These are phyloP conservation scores for Gymnosoma rotundatum DNA, from an alignment of 2,888 invertebrate species.

Conservation along the genomic window DNA sequence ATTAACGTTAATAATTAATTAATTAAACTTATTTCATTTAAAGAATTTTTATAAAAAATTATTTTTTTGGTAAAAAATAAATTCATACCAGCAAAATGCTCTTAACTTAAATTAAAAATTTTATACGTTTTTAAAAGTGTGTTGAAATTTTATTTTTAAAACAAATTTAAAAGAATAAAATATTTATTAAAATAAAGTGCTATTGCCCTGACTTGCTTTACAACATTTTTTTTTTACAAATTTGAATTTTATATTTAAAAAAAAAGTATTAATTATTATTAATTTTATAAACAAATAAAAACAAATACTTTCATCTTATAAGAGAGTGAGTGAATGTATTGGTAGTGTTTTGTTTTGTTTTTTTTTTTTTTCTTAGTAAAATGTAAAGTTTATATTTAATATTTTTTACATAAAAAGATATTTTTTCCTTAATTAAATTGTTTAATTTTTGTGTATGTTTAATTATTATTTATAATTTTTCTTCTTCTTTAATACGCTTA, in stretches of 20 bases:
- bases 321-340: slow-evolving; percentile 14
- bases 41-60: not conserved
- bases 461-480: not conserved
- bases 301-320: slow-evolving; percentile 42
- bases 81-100: slow-evolving; percentile 16
- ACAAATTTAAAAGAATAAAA: not conserved
- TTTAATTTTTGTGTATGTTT: slow-evolving; percentile 43
- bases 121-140: not conserved
- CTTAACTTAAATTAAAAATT: not conserved
- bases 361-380: slow-evolving; percentile 13
- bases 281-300: slow-evolving; percentile 27
- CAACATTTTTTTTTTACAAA: not conserved
- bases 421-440: slow-evolving; percentile 48
- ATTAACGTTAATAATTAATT: not conserved
- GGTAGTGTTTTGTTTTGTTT: slow-evolving; percentile 2
- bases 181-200: not conserved
- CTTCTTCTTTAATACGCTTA: slow-evolving; percentile 42
- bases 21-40: not conserved
- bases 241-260: slow-evolving; percentile 57
- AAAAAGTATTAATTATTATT: slow-evolving; percentile 11
- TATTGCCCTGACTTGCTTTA: not conserved
- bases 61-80: too few species aligned
- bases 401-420: slow-evolving; percentile 40
- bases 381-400: slow-evolving; percentile 26
- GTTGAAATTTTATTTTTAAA: not conserved